A percentile compares a stretch with the other conserved stretches of the same genome.
These are phyloP conservation scores for Notolepis coatsorum DNA, from an alignment of 2,797 vertebrate genomes.

Conservation along the genomic window DNA sequence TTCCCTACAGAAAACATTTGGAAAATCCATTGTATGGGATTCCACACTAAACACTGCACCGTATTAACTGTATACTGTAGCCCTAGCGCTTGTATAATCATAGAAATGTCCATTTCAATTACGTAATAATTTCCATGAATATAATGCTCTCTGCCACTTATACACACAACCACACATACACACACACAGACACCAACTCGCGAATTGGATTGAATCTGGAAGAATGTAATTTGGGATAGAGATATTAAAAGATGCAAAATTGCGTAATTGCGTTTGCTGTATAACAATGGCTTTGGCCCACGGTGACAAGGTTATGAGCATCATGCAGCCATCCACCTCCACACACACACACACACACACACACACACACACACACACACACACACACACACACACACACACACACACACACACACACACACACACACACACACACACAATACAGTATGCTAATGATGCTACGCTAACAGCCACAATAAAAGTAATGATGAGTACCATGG, in stretches of 20 bases:
- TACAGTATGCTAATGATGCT: conserved; percentile 64
- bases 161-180: too few species aligned
- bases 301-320: conserved; percentile 39
- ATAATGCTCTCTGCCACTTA: conserved; percentile 32
- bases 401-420: background rate
- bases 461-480: conserved; percentile 58
- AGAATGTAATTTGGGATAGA: conserved; percentile 44
- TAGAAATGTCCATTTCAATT: conserved; percentile 45
- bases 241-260: conserved; percentile 64
- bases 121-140: conserved; percentile 60
- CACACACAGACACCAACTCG: too few species aligned
- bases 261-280: conserved; percentile 42
- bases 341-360: conserved; percentile 18
- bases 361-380: too few species aligned
- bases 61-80: conserved; percentile 25
- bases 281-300: conserved; percentile 37
- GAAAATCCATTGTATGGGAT: conserved; percentile 8
- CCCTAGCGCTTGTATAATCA: conserved; percentile 48
- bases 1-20: background rate
- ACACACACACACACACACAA: too few species aligned
- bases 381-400: too few species aligned
- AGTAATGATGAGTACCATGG: conserved; percentile 59
- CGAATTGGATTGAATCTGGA: conserved; percentile 48
- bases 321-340: conserved; percentile 41
- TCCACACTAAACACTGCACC: conserved; percentile 29